Conservation (phyloP, 2,113 vertebrate genomes). For the Bothrops jararaca region DNA sequence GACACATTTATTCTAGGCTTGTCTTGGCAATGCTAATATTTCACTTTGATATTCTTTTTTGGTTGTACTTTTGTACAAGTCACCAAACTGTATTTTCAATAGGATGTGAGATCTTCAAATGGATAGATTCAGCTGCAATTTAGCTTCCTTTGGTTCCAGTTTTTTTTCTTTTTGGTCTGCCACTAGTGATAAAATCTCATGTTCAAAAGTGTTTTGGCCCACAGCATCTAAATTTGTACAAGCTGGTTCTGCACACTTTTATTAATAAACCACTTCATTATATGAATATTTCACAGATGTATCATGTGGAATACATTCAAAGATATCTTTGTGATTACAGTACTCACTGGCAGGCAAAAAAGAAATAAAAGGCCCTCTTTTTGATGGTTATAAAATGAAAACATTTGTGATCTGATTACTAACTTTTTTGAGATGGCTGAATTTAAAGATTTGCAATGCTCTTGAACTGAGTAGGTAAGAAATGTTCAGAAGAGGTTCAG, state of each 20-base stretch:
- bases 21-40: background rate
- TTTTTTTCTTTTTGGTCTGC: background rate
- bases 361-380: background rate
- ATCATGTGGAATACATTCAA: background rate
- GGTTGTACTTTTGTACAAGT: constrained; percentile 5
- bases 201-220: background rate
- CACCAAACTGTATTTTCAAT: constrained; percentile 8
- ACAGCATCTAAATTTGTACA: background rate
- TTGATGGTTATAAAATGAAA: background rate
- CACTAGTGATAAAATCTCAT: background rate
- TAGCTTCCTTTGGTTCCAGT: background rate
- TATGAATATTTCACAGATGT: background rate
- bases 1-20: background rate
- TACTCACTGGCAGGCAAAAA: background rate
- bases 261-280: background rate
- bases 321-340: background rate
- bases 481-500: background rate
- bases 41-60: background rate
- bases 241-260: background rate
- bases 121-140: background rate
- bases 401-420: constrained; percentile 1
- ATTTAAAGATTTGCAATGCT: background rate
- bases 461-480: background rate
- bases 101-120: background rate
- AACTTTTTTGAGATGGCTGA: background rate